phyloP scores from a whole-genome alignment of 1,140 invertebrate species.

The Saccostrea echinata region DNA sequence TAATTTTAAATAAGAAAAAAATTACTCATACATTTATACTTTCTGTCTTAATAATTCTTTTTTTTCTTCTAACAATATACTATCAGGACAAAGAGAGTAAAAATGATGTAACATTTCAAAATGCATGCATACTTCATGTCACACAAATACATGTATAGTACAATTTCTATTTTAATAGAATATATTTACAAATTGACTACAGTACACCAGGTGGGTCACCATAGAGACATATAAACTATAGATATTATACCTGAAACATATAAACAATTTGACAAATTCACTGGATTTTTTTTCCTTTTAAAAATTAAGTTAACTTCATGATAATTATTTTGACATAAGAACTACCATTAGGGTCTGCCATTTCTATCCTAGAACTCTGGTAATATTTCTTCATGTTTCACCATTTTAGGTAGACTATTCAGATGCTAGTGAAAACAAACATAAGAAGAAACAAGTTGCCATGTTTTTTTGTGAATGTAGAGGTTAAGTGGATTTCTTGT shows the following conservation, averaged over 20 bases:
- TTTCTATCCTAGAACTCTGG: too few species aligned
- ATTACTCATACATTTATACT: too few species aligned
- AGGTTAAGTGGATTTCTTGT: not conserved
- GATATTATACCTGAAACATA: not conserved
- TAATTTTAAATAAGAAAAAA: too few species aligned
- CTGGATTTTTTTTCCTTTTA: not conserved
- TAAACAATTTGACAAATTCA: not conserved
- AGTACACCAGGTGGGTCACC: constrained; percentile 21
- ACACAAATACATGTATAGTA: not conserved
- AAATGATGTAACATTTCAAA: not conserved
- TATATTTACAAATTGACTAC: not conserved
- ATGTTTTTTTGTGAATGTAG: too few species aligned
- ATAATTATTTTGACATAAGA: not conserved
- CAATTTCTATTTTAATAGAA: not conserved
- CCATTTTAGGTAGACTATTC: too few species aligned
- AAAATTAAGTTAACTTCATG: not conserved
- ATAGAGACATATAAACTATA: constrained; percentile 8
- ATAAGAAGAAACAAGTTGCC: too few species aligned
- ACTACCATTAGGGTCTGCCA: not conserved
- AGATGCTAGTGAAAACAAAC: too few species aligned
- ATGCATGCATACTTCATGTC: not conserved
- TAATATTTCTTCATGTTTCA: too few species aligned
- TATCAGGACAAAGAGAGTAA: too few species aligned
- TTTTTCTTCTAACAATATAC: too few species aligned
- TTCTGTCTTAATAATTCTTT: too few species aligned